Percentiles rank a stretch among this genome's conserved stretches.
Evolutionary conservation across 2,797 vertebrate genomes (phyloP).

Genomic region (Cuculus canorus): DNA sequence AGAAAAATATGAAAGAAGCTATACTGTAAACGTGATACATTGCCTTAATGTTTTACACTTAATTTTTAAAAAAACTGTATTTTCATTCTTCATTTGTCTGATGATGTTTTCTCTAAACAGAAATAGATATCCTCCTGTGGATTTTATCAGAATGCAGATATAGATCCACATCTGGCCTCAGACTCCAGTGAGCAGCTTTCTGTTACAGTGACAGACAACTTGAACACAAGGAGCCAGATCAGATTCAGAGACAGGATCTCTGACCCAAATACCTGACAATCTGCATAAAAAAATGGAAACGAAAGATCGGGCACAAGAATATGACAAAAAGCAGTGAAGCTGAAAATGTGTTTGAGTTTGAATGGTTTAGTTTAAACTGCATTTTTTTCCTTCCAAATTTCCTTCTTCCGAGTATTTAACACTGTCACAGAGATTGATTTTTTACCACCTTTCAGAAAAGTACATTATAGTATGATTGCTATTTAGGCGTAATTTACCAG

Average conservation of each 20-base stretch:
- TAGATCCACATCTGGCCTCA: not conserved
- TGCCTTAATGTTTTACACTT: not conserved
- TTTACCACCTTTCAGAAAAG: not conserved
- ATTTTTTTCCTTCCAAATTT: not conserved
- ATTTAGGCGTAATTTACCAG: not conserved
- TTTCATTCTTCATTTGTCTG: not conserved
- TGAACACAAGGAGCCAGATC: not conserved
- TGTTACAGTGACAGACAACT: not conserved
- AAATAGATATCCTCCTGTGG: not conserved
- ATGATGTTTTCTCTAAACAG: not conserved
- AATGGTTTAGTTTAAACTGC: not conserved
- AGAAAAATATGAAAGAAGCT: not conserved
- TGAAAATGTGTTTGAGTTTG: not conserved
- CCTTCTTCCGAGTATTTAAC: not conserved
- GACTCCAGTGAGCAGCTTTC: constrained; percentile 1
- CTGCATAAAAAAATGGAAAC: not conserved
- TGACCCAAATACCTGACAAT: not conserved
- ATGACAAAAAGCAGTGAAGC: not conserved
- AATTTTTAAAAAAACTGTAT: not conserved
- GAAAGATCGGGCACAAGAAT: not conserved
- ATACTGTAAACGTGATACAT: not conserved
- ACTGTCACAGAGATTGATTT: accelerated
- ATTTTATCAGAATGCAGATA: not conserved
- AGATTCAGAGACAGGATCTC: not conserved
- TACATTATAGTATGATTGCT: accelerated